These are phyloP conservation scores for Galaxea fascicularis DNA, from an alignment of 92 coral and sea anemone genomes.

Conservation along the genomic window DNA sequence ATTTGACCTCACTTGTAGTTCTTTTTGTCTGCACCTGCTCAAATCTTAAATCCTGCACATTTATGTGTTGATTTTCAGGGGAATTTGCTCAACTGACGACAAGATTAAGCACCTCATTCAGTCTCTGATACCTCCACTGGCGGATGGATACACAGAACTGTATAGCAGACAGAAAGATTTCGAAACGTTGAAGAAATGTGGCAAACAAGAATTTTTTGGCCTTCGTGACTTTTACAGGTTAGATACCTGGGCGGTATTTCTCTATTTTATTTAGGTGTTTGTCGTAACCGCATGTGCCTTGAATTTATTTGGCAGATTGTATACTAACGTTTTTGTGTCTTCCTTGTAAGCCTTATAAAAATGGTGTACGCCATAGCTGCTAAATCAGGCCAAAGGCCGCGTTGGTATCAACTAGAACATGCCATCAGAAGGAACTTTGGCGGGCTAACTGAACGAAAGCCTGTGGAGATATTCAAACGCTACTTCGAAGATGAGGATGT, in stretches of 20 bases:
- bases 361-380: slow-evolving; percentile 82
- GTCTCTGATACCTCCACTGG: slow-evolving; percentile 63
- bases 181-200: slow-evolving; percentile 62
- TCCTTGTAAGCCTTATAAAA: slow-evolving; percentile 74
- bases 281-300: not conserved
- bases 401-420: slow-evolving; percentile 78
- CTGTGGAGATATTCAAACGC: slow-evolving; percentile 71
- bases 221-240: slow-evolving; percentile 93
- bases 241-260: not conserved
- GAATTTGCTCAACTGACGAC: slow-evolving; percentile 75
- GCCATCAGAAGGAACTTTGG: slow-evolving; percentile 89
- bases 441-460: slow-evolving; percentile 75
- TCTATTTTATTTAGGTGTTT: not conserved
- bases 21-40: not conserved
- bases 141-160: slow-evolving; percentile 76
- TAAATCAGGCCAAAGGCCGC: slow-evolving; percentile 47
- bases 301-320: not conserved
- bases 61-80: slow-evolving; percentile 54
- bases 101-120: slow-evolving; percentile 55
- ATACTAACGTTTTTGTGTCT: not conserved
- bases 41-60: not conserved
- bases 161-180: slow-evolving; percentile 69
- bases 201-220: slow-evolving; percentile 87
- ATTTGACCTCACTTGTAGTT: not conserved
- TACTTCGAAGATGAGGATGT: slow-evolving; percentile 26